phyloP scores from a whole-genome alignment of 23 tunicate genomes.

The Trididemnum clinides region DNA sequence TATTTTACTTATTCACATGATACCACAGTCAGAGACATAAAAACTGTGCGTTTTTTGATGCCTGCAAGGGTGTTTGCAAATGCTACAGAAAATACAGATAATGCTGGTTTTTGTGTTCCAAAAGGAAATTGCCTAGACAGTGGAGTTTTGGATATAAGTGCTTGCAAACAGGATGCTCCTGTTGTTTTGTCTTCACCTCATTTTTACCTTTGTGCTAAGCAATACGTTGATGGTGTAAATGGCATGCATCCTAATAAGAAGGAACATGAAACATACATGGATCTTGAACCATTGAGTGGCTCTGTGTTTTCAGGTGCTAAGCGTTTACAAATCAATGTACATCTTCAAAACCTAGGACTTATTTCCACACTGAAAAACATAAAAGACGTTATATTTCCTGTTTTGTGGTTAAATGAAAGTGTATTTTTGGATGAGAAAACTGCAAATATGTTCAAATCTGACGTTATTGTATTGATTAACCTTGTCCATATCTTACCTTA shows the following conservation, averaged over 20 bases:
- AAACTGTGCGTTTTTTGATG: constrained; percentile 59
- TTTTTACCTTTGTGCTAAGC: constrained; percentile 70
- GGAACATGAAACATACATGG: constrained; percentile 68
- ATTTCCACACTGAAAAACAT: constrained; percentile 18
- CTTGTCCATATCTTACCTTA: constrained; percentile 44
- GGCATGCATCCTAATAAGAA: constrained; percentile 76
- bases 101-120: constrained; percentile 89
- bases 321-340: constrained; percentile 49
- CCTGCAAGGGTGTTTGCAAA: constrained; percentile 76
- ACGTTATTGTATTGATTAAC: constrained; percentile 18
- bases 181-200: constrained; percentile 83
- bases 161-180: constrained; percentile 91
- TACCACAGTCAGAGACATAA: constrained; percentile 49
- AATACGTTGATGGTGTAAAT: constrained; percentile 66
- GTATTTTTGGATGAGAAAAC: constrained; percentile 27
- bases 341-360: constrained; percentile 19
- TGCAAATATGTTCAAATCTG: constrained; percentile 41
- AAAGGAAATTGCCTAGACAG: constrained; percentile 54
- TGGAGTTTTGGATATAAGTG: constrained; percentile 76
- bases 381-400: constrained; percentile 43
- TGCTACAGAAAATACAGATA: constrained; percentile 65
- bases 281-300: constrained; percentile 82
- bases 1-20: constrained; percentile 50
- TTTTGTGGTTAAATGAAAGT: constrained; percentile 70
- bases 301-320: constrained; percentile 55